These are phyloP conservation scores for Nephrotoma appendiculata DNA, from an alignment of 2,888 invertebrate genomes.

Conservation along the genomic window DNA sequence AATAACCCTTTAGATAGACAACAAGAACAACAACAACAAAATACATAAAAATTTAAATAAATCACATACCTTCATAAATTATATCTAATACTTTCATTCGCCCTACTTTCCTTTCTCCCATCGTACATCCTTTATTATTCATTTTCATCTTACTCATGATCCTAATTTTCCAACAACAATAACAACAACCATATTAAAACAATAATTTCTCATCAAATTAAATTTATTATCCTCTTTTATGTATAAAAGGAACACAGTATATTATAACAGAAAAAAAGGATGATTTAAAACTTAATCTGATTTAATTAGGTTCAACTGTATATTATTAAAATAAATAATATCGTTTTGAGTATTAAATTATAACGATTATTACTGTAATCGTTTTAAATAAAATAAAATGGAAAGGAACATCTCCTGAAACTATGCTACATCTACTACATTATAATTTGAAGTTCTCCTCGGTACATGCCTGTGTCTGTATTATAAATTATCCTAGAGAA, in stretches of 20 bases:
- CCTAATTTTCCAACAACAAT: neutral
- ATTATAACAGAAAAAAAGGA: neutral
- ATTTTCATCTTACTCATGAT: neutral
- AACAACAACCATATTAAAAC: neutral
- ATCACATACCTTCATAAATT: neutral
- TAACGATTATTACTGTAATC: neutral
- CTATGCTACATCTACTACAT: neutral
- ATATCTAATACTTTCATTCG: neutral
- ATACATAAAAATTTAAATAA: neutral
- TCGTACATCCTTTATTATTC: neutral
- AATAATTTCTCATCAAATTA: neutral
- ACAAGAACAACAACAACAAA: neutral
- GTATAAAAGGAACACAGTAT: neutral
- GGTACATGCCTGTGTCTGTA: neutral
- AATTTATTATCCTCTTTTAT: neutral
- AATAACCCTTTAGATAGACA: neutral
- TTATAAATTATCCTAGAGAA: neutral
- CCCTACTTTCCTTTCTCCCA: neutral
- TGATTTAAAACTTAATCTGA: neutral
- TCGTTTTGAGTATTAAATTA: neutral
- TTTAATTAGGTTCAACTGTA: neutral
- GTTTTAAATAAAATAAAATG: neutral
- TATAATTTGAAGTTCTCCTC: neutral
- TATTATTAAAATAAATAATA: neutral
- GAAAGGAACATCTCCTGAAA: neutral